Percentiles rank a stretch among this genome's conserved stretches.
These are phyloP conservation scores for Balaeniceps rex DNA, from an alignment of 2,113 vertebrate genomes.

Conservation along the genomic window DNA sequence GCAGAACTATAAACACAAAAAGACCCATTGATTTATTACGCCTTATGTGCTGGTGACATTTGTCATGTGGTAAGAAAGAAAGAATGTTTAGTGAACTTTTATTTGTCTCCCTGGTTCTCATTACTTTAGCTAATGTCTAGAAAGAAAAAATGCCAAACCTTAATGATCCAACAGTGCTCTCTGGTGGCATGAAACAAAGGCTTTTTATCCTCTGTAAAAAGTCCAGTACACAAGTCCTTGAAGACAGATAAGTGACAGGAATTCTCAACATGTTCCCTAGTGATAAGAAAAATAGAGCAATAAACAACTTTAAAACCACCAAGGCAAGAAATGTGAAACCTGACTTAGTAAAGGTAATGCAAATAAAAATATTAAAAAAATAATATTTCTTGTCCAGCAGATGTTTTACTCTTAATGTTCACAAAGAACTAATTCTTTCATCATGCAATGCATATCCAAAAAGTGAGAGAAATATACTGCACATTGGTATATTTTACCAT, in stretches of 20 bases:
- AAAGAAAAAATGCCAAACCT: background rate
- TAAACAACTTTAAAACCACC: conserved; percentile 47
- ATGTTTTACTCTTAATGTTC: background rate
- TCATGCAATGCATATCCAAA: background rate
- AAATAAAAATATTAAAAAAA: conserved; percentile 34
- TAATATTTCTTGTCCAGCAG: background rate
- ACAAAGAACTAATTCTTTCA: background rate
- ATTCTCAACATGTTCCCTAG: conserved; percentile 38
- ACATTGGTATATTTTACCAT: background rate
- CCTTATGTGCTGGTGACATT: conserved; percentile 17
- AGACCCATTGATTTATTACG: conserved; percentile 8
- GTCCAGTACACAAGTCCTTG: conserved; percentile 27
- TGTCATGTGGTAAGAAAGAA: conserved; percentile 36
- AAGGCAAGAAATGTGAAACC: conserved; percentile 54
- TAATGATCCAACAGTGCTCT: conserved; percentile 69
- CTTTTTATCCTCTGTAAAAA: background rate
- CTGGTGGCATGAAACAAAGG: conserved; percentile 58
- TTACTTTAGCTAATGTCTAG: background rate
- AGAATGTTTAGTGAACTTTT: conserved; percentile 10
- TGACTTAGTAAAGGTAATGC: conserved; percentile 19
- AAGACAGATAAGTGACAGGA: conserved; percentile 47
- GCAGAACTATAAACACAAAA: background rate
- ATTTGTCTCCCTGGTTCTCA: conserved; percentile 7
- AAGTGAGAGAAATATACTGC: background rate
- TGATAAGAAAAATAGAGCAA: conserved; percentile 61